Conservation (phyloP, 2,797 vertebrate species). For the Psittacula echo region DNA sequence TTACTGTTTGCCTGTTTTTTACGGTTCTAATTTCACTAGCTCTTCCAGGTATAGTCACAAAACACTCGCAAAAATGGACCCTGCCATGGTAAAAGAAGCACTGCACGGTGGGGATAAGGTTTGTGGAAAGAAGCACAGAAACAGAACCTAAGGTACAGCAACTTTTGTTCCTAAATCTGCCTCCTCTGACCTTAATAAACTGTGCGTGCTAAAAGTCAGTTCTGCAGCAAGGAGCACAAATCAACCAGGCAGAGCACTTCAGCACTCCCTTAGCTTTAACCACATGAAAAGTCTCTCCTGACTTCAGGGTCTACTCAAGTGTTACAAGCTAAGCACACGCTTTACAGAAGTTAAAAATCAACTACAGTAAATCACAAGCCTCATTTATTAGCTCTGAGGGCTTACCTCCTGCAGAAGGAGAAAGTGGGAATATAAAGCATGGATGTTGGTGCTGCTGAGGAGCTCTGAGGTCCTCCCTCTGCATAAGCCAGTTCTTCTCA, state of each 20-base stretch:
- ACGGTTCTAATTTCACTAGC: constrained; percentile 13
- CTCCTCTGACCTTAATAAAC: constrained; percentile 1
- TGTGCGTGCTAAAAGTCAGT: not conserved
- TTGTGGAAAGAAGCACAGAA: not conserved
- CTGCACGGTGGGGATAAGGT: not conserved
- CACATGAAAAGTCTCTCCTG: constrained; percentile 3
- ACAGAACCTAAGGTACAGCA: not conserved
- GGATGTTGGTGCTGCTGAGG: not conserved
- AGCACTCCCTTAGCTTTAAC: constrained; percentile 5
- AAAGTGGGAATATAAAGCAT: not conserved
- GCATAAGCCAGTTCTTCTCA: not conserved
- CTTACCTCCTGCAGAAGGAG: not conserved
- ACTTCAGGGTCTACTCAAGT: constrained; percentile 13
- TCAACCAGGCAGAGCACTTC: not conserved
- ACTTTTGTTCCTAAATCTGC: constrained; percentile 30
- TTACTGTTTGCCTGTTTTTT: constrained; percentile 14
- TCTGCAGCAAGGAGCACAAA: constrained; percentile 25
- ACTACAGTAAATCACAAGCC: constrained; percentile 5
- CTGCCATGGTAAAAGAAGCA: not conserved
- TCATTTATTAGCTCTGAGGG: not conserved
- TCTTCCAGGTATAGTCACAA: not conserved
- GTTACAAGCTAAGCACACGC: not conserved
- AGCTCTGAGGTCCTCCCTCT: not conserved
- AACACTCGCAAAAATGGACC: not conserved
- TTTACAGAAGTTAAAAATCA: constrained; percentile 11